These are phyloP conservation scores for Spheniscus humboldti DNA, from an alignment of 2,797 vertebrate species.

Conservation along the genomic window DNA sequence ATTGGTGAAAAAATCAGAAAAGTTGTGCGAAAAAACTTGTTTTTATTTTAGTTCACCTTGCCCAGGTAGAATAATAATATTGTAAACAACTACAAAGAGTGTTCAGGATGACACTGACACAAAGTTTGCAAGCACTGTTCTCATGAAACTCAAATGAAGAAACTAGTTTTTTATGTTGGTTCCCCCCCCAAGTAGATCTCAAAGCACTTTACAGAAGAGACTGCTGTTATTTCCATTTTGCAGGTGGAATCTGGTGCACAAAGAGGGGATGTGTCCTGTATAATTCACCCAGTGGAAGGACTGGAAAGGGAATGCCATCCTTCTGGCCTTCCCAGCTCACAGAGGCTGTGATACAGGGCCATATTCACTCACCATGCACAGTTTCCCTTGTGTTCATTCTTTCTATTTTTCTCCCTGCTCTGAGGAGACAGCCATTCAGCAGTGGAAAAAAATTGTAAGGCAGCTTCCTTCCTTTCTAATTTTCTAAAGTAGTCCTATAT, in stretches of 20 bases:
- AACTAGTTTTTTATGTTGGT: background rate
- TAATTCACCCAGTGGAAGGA: background rate
- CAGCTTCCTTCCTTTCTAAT: background rate
- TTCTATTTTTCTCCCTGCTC: background rate
- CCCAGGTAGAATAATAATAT: background rate
- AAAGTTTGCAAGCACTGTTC: background rate
- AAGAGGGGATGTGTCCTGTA: background rate
- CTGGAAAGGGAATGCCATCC: background rate
- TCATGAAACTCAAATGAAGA: background rate
- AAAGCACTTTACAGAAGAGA: background rate
- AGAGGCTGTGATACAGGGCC: background rate
- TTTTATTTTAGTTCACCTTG: background rate
- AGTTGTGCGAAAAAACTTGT: background rate
- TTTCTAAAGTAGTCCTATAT: background rate
- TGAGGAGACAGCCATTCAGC: background rate
- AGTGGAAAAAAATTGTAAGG: background rate
- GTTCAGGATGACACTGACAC: background rate
- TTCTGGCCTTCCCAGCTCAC: background rate
- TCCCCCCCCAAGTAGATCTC: background rate
- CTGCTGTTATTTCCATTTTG: background rate
- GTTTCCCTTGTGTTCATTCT: background rate
- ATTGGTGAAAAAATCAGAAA: background rate
- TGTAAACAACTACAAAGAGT: accelerated
- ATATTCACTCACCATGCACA: background rate
- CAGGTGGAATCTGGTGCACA: background rate